Percentiles rank a stretch among this genome's conserved stretches.
phyloP scores from a whole-genome alignment of 1,140 invertebrate genomes.

The Musca vetustissima region DNA sequence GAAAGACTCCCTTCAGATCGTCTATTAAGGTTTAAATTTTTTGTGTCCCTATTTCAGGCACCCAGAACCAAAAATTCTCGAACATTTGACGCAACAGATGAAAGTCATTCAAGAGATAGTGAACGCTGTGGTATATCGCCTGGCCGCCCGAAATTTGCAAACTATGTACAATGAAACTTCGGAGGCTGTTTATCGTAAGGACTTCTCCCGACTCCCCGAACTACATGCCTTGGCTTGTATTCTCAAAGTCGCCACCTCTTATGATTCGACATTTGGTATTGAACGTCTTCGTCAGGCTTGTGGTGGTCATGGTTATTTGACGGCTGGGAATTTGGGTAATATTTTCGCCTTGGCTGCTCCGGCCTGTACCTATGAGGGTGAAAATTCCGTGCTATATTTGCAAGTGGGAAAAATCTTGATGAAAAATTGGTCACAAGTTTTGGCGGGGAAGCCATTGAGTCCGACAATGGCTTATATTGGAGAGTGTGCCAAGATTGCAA shows the following conservation, averaged over 20 bases:
- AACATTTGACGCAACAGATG: conserved; percentile 89
- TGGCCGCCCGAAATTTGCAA: conserved; percentile 72
- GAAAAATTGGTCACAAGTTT: conserved; percentile 67
- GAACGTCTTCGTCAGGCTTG: conserved; percentile 80
- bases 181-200: conserved; percentile 71
- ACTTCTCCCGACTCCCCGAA: conserved; percentile 75
- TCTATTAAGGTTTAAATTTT: conserved; percentile 40
- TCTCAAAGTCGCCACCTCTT: conserved; percentile 79
- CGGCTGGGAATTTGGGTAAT: conserved; percentile 75
- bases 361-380: conserved; percentile 90
- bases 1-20: conserved; percentile 63
- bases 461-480: conserved; percentile 67
- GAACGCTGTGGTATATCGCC: conserved; percentile 70
- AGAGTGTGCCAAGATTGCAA: conserved; percentile 37
- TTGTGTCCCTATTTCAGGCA: conserved; percentile 41
- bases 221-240: conserved; percentile 85
- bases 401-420: conserved; percentile 82
- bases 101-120: conserved; percentile 81
- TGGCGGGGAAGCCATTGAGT: conserved; percentile 57
- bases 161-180: conserved; percentile 77
- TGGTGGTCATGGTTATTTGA: conserved; percentile 90
- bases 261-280: conserved; percentile 68
- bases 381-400: conserved; percentile 87
- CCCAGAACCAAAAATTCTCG: conserved; percentile 82
- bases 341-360: conserved; percentile 78